These are phyloP conservation scores for Propithecus deckenii DNA, from an alignment of 2,797 vertebrate species.

Conservation along the genomic window DNA sequence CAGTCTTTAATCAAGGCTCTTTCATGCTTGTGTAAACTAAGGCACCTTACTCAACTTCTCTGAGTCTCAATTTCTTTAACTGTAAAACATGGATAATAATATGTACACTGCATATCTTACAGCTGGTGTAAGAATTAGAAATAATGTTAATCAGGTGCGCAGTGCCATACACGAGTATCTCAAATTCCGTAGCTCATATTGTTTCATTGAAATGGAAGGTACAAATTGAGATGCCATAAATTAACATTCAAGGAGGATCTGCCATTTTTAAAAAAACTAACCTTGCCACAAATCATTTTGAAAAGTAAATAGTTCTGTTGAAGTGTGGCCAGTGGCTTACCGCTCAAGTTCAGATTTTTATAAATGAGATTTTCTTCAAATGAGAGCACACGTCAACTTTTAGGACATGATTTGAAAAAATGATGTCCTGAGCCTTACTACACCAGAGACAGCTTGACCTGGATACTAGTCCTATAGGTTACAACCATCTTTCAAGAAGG, in stretches of 20 bases:
- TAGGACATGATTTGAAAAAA: not conserved
- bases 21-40: not conserved
- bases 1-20: not conserved
- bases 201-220: not conserved
- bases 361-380: slow-evolving; percentile 49
- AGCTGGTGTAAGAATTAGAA: slow-evolving; percentile 22
- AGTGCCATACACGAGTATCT: not conserved
- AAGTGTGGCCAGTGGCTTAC: not conserved
- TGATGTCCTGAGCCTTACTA: not conserved
- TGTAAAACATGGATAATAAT: not conserved
- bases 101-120: not conserved
- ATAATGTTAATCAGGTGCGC: not conserved
- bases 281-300: slow-evolving; percentile 5
- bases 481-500: not conserved
- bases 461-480: not conserved
- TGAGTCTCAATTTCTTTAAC: not conserved
- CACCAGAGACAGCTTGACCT: not conserved
- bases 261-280: slow-evolving; percentile 26
- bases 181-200: not conserved
- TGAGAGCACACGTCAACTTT: not conserved
- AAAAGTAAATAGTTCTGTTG: slow-evolving; percentile 49
- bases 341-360: not conserved
- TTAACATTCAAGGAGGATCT: slow-evolving; percentile 50
- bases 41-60: not conserved
- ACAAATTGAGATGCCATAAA: slow-evolving; percentile 15